Percentiles rank a stretch among this genome's conserved stretches.
Evolutionary conservation across 2,888 invertebrate species (phyloP).

Genomic region (Reticulitermes lucifugus): DNA sequence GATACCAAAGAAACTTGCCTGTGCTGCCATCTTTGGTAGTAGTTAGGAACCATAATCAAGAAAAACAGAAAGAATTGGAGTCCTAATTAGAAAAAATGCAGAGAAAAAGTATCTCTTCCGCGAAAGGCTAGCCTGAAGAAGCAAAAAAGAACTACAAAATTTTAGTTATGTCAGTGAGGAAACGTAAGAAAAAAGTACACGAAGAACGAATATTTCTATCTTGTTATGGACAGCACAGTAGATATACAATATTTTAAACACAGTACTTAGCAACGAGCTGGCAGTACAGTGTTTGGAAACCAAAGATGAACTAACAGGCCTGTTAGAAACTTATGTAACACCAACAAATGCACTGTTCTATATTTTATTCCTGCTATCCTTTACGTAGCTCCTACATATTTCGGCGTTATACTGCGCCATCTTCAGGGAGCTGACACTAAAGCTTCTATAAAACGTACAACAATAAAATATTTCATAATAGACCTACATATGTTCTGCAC

Average conservation of each 20-base stretch:
- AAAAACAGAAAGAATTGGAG: neutral
- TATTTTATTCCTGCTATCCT: too few species aligned
- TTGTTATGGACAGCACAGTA: neutral
- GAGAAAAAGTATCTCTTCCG: neutral
- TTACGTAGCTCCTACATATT: too few species aligned
- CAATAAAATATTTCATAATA: too few species aligned
- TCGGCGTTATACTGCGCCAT: too few species aligned
- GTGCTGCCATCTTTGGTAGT: neutral
- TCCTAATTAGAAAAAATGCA: neutral
- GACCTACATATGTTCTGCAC: too few species aligned
- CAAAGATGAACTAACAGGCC: neutral
- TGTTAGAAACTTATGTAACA: too few species aligned
- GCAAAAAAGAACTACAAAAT: neutral
- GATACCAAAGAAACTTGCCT: neutral
- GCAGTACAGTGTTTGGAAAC: neutral
- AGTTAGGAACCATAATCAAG: neutral
- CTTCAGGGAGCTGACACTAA: too few species aligned
- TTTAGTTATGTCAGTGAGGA: neutral
- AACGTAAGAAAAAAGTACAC: neutral
- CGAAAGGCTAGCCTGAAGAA: neutral
- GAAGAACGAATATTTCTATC: neutral
- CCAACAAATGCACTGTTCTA: too few species aligned
- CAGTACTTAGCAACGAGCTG: neutral
- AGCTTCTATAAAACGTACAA: too few species aligned
- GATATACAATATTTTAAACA: neutral